Conservation (phyloP, 2,888 invertebrate species). For the Epinotia ramella region DNA sequence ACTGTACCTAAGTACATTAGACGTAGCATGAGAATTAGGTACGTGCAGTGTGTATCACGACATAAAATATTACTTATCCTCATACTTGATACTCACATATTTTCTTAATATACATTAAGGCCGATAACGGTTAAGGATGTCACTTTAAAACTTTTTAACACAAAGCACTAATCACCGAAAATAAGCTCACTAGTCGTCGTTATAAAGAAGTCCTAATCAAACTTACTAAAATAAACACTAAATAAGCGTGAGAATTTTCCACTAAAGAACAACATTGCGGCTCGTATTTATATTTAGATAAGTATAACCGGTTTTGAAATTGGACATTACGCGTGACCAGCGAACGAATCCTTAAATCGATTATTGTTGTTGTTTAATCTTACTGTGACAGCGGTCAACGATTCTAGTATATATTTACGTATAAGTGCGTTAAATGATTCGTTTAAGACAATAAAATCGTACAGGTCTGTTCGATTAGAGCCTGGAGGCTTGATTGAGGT, state of each 20-base stretch:
- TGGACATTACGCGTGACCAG: conserved; percentile 2
- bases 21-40: no score
- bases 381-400: not conserved
- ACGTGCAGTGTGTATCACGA: no score
- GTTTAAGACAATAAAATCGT: not conserved
- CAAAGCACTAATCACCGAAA: not conserved
- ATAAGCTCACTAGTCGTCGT: no score
- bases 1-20: no score
- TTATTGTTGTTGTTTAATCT: not conserved
- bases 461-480: conserved; percentile 4
- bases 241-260: conserved; percentile 3
- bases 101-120: not conserved
- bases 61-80: no score
- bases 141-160: not conserved
- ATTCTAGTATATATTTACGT: not conserved
- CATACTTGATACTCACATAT: not conserved
- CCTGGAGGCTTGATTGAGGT: conserved; percentile 6
- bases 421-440: not conserved
- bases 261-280: conserved; percentile 21
- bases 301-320: conserved; percentile 24
- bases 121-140: not conserved
- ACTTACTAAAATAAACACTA: not conserved
- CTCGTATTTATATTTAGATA: conserved; percentile 15
- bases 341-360: not conserved
- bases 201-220: not conserved